Evolutionary conservation across 2,797 vertebrate species (phyloP), one percentile per base, ranked within the genome.

Genomic region (Tokudaia muenninki): DNA sequence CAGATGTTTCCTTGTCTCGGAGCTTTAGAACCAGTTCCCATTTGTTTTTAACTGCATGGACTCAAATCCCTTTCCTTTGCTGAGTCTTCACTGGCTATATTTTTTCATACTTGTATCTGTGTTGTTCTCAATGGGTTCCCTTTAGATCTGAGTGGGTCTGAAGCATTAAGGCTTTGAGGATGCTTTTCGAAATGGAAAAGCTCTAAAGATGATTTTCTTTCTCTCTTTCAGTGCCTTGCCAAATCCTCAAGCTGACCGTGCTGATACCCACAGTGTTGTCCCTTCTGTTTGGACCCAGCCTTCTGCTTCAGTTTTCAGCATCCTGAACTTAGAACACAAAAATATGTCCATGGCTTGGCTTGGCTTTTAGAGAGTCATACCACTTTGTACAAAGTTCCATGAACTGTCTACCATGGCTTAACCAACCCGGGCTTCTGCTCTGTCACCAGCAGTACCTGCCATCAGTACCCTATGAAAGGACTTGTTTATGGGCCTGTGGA

Each of bases 261-360:
- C 34, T 52, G 61, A 67, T 5, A 65, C 0, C 9, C 34, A 24
- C 34, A 10, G 6, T 31, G 41, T 19, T 90, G 57, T 24, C 44
- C 4, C 26, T n/a, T 44, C 14, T 65, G 59, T 59, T 65, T 79
- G 4, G 74, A 37, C 31, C 14, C 65, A 57, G 31, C 9, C 22
- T 31, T 50, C 59, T 24, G 74, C 57, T 63, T 79, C 31, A 37
- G 57, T 34, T 78, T 41, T 61, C 87, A 90, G 67, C 41, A 61
- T 55, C 22, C 55, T 13, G 37, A 83, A 74, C 12, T 52, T 70
- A 50, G 2, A 1, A 21, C 16, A 44, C 44, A 70, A 9, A 90
- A 1, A 12, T 37, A 26, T 37, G 59, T 70, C 59, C 0, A 0
- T 13, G 6, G 47, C 0, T 11, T 4, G 57, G n/a, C 6, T 22